Percentiles rank a stretch among this genome's conserved stretches.
Conservation (phyloP, 2,113 vertebrate species). For the Xiphophorus hellerii region DNA sequence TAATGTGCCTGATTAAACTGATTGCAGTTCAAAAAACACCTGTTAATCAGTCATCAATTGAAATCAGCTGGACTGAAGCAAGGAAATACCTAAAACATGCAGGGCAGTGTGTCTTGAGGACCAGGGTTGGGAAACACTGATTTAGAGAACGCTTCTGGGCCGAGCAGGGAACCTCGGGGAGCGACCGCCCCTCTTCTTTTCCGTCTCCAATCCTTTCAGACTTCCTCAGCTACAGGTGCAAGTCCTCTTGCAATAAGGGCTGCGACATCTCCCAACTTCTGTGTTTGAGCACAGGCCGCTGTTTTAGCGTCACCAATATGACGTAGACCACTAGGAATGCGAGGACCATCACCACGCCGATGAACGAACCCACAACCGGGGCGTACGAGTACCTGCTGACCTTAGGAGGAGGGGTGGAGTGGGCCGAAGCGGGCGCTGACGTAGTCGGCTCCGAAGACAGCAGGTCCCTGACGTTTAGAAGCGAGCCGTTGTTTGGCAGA, state of each 20-base stretch:
- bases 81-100: too few relatives aligned
- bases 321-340: constrained; percentile 85
- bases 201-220: neutral
- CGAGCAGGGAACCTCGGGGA: constrained; percentile 50
- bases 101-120: too few relatives aligned
- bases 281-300: constrained; percentile 77
- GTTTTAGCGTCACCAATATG: constrained; percentile 82
- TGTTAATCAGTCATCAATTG: too few relatives aligned
- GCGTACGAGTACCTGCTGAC: constrained; percentile 72
- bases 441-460: constrained; percentile 61
- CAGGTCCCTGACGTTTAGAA: constrained; percentile 81
- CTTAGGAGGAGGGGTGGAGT: constrained; percentile 24
- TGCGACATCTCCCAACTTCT: constrained; percentile 85
- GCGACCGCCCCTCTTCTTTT: constrained; percentile 55
- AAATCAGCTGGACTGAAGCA: too few relatives aligned
- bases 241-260: constrained; percentile 85
- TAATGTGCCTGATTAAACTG: too few relatives aligned
- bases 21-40: too few relatives aligned
- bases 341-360: constrained; percentile 84
- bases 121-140: too few relatives aligned
- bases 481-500: constrained; percentile 88
- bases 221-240: constrained; percentile 65
- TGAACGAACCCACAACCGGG: constrained; percentile 79
- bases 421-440: neutral
- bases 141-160: constrained; percentile 50